Evolutionary conservation across 2,888 invertebrate species (phyloP).

Genomic region (Calameuta idolon): DNA sequence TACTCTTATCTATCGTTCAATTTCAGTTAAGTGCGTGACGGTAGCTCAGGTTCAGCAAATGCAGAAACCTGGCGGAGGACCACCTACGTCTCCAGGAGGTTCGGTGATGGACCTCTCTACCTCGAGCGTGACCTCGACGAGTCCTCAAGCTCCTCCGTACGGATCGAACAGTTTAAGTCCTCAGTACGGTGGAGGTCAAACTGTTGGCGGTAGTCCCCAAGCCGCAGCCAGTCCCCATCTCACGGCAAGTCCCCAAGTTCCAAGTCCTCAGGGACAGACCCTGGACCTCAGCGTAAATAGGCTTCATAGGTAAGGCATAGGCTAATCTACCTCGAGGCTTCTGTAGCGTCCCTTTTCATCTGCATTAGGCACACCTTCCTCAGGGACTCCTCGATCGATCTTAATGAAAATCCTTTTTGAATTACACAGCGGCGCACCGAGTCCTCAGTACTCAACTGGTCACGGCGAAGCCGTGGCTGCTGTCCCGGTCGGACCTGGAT

Average conservation of each 20-base stretch:
- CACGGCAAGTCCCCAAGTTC: constrained; percentile 89
- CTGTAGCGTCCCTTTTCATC: background rate
- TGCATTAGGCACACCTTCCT: constrained; percentile 8
- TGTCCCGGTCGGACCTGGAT: constrained; percentile 69
- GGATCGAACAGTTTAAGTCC: constrained; percentile 74
- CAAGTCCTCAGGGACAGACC: constrained; percentile 91
- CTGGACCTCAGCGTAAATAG: constrained; percentile 90
- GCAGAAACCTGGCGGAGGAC: constrained; percentile 70
- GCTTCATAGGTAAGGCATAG: constrained; percentile 79
- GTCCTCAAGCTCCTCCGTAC: constrained; percentile 82
- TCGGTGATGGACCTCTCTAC: constrained; percentile 90
- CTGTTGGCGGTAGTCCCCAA: constrained; percentile 83
- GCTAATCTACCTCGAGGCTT: background rate
- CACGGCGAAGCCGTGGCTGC: constrained; percentile 68
- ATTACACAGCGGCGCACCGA: constrained; percentile 68
- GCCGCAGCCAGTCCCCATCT: constrained; percentile 87
- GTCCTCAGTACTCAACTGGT: constrained; percentile 72
- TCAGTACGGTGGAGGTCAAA: constrained; percentile 78
- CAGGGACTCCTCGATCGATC: constrained; percentile 3
- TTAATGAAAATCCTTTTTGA: constrained; percentile 5
- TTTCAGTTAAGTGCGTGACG: constrained; percentile 83
- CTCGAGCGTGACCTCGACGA: constrained; percentile 85
- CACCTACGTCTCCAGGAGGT: constrained; percentile 80
- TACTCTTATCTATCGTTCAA: background rate
- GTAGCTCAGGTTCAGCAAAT: constrained; percentile 76